phyloP scores from a whole-genome alignment of 2,888 invertebrate genomes.

The Aleiodes leptofemur region DNA sequence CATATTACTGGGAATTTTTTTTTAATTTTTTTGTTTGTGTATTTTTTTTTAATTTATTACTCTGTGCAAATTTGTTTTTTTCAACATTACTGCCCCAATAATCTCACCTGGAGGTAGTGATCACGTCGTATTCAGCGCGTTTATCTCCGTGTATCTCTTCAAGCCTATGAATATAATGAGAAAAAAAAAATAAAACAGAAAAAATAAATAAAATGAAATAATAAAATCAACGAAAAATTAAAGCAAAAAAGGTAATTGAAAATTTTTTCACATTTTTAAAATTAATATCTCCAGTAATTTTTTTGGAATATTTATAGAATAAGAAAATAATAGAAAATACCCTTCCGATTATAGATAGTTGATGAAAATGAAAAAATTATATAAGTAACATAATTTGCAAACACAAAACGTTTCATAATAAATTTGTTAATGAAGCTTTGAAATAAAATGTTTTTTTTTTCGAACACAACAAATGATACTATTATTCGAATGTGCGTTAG shows the following conservation, averaged over 20 bases:
- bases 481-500: constrained; percentile 31
- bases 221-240: constrained; percentile 26
- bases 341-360: background rate
- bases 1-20: background rate
- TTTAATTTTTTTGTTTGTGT: background rate
- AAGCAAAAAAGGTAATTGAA: background rate
- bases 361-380: background rate
- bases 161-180: constrained; percentile 72
- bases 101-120: constrained; percentile 74
- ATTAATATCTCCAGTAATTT: constrained; percentile 1
- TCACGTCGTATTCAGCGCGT: constrained; percentile 73
- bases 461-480: constrained; percentile 43
- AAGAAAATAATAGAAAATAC: constrained; percentile 48
- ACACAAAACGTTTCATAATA: constrained; percentile 47
- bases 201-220: constrained; percentile 41
- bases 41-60: background rate
- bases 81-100: constrained; percentile 50
- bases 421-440: constrained; percentile 33
- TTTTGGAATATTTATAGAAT: constrained; percentile 17
- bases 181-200: constrained; percentile 43
- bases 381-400: constrained; percentile 48
- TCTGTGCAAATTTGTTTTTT: constrained; percentile 11
- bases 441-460: constrained; percentile 39
- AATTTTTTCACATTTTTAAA: background rate
- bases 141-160: constrained; percentile 72